These are phyloP conservation scores for Popillia japonica DNA, from an alignment of 1,140 invertebrate genomes.

Conservation along the genomic window DNA sequence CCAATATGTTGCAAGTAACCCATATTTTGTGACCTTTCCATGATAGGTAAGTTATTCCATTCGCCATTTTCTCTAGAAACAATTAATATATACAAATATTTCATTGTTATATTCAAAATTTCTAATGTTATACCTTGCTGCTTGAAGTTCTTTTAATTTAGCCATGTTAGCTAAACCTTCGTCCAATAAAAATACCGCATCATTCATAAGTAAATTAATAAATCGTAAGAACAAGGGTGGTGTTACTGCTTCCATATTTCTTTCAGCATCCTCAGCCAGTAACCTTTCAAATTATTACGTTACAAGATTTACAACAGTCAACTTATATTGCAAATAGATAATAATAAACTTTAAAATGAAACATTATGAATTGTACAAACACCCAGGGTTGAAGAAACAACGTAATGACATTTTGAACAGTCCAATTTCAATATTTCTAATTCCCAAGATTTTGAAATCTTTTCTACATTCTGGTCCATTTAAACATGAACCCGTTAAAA, in stretches of 20 bases:
- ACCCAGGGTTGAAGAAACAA: too few species aligned
- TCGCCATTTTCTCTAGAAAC: conserved; percentile 75
- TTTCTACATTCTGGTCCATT: not conserved
- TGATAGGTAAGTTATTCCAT: conserved; percentile 75
- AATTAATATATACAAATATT: conserved; percentile 42
- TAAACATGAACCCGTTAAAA: too few species aligned
- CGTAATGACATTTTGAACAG: too few species aligned
- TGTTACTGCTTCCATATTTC: conserved; percentile 88
- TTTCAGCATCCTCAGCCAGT: conserved; percentile 82
- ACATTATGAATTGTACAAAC: too few species aligned
- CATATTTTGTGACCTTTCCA: conserved; percentile 81
- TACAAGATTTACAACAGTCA: not conserved
- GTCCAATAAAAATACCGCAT: conserved; percentile 93
- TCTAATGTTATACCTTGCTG: conserved; percentile 67
- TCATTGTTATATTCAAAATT: not conserved
- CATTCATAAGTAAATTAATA: conserved; percentile 94
- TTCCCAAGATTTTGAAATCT: conserved; percentile 19
- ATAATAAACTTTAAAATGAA: too few species aligned
- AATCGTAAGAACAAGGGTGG: conserved; percentile 93
- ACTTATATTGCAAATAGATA: too few species aligned
- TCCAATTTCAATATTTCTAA: too few species aligned
- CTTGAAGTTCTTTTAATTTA: conserved; percentile 78
- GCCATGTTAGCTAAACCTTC: conserved; percentile 89
- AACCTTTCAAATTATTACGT: conserved; percentile 62
- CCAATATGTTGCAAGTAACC: conserved; percentile 80